Evolutionary conservation across 2,888 invertebrate genomes (phyloP), one percentile per base, ranked within the genome.

Genomic region (Euclidia mi): DNA sequence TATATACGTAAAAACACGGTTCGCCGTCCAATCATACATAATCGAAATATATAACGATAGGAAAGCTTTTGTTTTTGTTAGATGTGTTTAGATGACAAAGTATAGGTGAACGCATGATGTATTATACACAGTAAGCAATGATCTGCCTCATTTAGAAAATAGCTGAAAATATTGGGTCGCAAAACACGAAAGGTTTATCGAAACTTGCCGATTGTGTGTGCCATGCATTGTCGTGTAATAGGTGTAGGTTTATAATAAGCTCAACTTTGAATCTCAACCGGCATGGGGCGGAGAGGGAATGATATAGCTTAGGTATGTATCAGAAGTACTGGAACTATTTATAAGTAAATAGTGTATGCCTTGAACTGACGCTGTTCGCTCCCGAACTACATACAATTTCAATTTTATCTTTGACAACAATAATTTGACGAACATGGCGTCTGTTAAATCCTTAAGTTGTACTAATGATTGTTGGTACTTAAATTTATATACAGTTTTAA

Each of bases 91-190:
- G 85, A 84, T 81, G 78, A 79, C 67, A 76, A 76, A 71, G 44
- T 82, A 70, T 85, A 85, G 86, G 88, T 80, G 80, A 85, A 75
- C 77, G 90, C 91, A 90, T 90, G 90, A 82, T 86, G 84, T 87
- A 82, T 76, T 62, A 83, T 83, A 87, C 85, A 84, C 86, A 71
- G 76, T 78, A 75, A 76, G 75, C 74, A 76, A 78, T 78, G 78
- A 65, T 56, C 78, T 78, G 88, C 85, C 87, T 88, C 82, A 78
- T 81, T 76, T 87, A 88, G 86, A 76, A 65, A 76, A 81, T 89
- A 89, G 89, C 78, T 81, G 74, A 76, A 75, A 35, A 65, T 70
- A 65, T 63, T 67, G 77, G 77, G 71, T 70, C 67, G 75, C 53
- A 68, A 56, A 56, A 75, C 62, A 70, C 59, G 67, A 67, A 65